A percentile compares a stretch with the other conserved stretches of the same genome.
phyloP scores from a whole-genome alignment of 2,113 vertebrate species.

The Sula dactylatra region DNA sequence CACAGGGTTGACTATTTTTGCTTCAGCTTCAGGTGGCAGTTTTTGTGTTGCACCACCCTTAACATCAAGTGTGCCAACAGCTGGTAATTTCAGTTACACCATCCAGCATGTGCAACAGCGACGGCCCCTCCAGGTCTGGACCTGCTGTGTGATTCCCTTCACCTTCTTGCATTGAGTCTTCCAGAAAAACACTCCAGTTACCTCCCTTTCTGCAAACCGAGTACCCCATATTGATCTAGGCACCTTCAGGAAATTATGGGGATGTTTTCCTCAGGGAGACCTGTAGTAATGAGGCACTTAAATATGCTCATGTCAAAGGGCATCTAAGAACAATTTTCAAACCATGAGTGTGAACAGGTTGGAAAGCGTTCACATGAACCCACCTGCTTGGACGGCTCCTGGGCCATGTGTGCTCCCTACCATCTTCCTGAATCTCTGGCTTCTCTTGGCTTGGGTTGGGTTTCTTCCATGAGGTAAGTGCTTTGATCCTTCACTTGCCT shows the following conservation, averaged over 20 bases:
- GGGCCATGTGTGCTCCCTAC: not conserved
- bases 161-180: not conserved
- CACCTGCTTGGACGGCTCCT: not conserved
- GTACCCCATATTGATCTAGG: not conserved
- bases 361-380: not conserved
- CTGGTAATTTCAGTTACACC: not conserved
- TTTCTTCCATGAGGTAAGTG: not conserved
- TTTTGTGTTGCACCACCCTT: not conserved
- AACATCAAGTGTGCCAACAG: not conserved
- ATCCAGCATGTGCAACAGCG: accelerated
- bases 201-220: not conserved
- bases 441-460: not conserved
- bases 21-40: not conserved
- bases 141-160: not conserved
- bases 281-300: not conserved
- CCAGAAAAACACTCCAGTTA: not conserved
- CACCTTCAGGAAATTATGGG: not conserved
- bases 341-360: not conserved
- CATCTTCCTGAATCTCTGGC: not conserved
- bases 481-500: not conserved
- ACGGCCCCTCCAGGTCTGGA: not conserved
- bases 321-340: not conserved
- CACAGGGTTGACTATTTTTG: not conserved
- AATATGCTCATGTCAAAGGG: not conserved
- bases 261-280: not conserved